Evolutionary conservation across 2,888 invertebrate genomes (phyloP), one percentile per base, ranked within the genome.

Genomic region (Sinotaia quadrata): DNA sequence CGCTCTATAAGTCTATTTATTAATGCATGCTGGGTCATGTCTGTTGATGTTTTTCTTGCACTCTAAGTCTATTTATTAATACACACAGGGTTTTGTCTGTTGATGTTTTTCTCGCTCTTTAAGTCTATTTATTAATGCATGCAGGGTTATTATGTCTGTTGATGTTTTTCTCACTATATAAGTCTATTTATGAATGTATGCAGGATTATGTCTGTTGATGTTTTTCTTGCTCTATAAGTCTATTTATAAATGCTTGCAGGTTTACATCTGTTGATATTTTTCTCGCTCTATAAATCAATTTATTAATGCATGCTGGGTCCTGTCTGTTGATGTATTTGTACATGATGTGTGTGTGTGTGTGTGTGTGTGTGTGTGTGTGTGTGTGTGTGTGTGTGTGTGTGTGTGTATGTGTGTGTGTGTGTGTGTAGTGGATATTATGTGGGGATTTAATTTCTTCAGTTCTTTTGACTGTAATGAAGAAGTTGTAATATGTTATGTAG

Each of bases 341-440:
- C 18, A 18, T 41, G 41, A 18, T 41, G 41, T 41, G 41, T 41
- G 41, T 41, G 41, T 41, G 41, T 51, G 51, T 51, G 51, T 51
- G 51, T 51, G 51, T 51, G 21, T 51, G 51, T 51, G 51, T 51
- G 18, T 51, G 51, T 51, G 51, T 51, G 51, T 51, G 51, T 51
- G 21, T 51, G 10, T 51, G 51, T 51, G 51, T 15, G 51, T 8
- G 51, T 51, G 51, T 51, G 51, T 51, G 51, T 51, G 51, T 51
- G 51, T 51, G 51, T 51, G 51, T 51, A 24, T 51, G 51, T 51
- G 51, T 51, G 51, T 51, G 51, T 51, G 51, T 51, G 51, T 51
- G 51, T 51, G 51, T 8, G 10, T 51, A 21, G n/a, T n/a, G n/a
- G n/a, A n/a, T n/a, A n/a, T n/a, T n/a, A n/a, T n/a, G n/a, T n/a